phyloP scores from a whole-genome alignment of 2,888 invertebrate genomes.

The Norana najaformis region DNA sequence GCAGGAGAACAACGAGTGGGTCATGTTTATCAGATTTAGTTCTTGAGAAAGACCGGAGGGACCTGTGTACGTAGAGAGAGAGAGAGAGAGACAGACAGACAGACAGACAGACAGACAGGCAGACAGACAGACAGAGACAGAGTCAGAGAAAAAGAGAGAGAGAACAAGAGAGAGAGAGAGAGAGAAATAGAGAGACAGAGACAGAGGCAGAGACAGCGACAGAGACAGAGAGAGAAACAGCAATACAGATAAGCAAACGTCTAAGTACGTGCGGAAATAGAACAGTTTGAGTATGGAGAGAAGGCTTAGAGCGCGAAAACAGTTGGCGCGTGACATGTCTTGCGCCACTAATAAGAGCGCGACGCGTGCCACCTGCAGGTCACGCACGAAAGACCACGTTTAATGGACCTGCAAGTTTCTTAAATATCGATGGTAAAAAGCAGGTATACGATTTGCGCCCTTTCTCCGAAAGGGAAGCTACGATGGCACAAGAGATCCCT shows the following conservation, averaged over 20 bases:
- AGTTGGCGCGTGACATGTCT: neutral
- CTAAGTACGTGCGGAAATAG: neutral
- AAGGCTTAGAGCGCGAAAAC: neutral
- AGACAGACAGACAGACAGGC: neutral
- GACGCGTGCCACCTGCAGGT: slow-evolving; percentile 3
- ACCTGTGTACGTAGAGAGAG: neutral
- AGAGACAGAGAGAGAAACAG: neutral
- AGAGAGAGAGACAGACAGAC: neutral
- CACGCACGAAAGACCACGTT: neutral
- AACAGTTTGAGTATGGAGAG: neutral
- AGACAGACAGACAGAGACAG: neutral
- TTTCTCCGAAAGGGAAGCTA: neutral
- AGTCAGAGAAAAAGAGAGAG: neutral
- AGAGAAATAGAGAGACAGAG: neutral
- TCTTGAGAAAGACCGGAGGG: neutral
- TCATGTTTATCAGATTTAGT: neutral
- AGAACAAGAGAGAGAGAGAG: too few relatives aligned
- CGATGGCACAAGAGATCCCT: neutral
- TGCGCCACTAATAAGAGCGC: neutral
- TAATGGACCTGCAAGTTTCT: neutral
- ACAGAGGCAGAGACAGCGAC: neutral
- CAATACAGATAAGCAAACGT: neutral
- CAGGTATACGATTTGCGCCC: neutral
- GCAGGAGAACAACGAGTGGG: neutral
- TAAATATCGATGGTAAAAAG: slow-evolving; percentile 4